These are phyloP conservation scores for Anticlea derivata DNA, from an alignment of 2,888 invertebrate genomes.

Conservation along the genomic window DNA sequence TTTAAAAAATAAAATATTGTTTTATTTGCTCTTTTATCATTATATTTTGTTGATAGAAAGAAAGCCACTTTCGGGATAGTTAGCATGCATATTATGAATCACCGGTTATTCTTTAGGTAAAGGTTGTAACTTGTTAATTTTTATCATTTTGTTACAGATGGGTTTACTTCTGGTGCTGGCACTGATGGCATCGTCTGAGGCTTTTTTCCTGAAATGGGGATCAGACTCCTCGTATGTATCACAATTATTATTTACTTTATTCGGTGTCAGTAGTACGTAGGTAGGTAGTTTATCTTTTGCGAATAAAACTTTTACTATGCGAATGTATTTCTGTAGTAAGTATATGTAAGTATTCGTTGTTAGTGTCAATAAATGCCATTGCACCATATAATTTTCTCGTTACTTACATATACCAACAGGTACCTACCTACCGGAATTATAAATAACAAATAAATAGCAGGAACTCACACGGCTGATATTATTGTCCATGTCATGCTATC, in stretches of 20 bases:
- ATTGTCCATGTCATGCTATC: slow-evolving; percentile 8
- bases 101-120: too few species aligned
- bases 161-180: slow-evolving; percentile 64
- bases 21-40: too few species aligned
- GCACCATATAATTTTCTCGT: neutral
- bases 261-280: too few species aligned
- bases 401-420: neutral
- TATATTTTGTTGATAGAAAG: too few species aligned
- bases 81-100: too few species aligned
- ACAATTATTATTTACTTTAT: neutral
- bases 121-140: neutral
- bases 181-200: slow-evolving; percentile 70
- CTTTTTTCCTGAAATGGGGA: slow-evolving; percentile 82
- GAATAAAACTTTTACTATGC: neutral
- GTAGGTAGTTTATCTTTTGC: neutral
- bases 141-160: slow-evolving; percentile 60
- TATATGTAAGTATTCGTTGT: neutral
- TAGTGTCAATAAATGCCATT: neutral
- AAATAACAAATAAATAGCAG: slow-evolving; percentile 10
- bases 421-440: too few species aligned
- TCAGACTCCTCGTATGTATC: slow-evolving; percentile 76
- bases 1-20: too few species aligned
- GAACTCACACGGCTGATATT: slow-evolving; percentile 1
- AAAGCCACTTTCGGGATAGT: too few species aligned
- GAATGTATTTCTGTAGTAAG: neutral